Evolutionary conservation across 1,140 invertebrate genomes (phyloP), one percentile per base, ranked within the genome.

Genomic region (Danaus plexippus): DNA sequence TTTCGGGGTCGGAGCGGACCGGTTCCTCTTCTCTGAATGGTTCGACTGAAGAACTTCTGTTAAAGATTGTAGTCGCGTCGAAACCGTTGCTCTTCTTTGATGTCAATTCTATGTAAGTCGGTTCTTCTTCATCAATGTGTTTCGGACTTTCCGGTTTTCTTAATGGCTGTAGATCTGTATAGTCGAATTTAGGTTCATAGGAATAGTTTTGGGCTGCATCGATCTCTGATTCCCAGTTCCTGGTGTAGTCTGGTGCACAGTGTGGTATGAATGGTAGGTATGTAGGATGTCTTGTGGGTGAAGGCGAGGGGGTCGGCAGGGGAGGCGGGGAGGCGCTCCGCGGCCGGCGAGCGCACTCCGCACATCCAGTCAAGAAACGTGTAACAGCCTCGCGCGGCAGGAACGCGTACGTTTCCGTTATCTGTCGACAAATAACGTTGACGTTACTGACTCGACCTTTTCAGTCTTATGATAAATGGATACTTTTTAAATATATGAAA

Each of bases 381-480:
- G 97, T 98, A 71, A 98, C 96, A 2, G 97, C 96, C 87, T 98
- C 96, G 41, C 96, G 91, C 1, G 97, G 97, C 54, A 98, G 89
- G 75, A 98, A 98, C 6, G 96, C 96, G 87, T 97, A 98, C 46
- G 94, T 96, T 81, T 98, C 96, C 9, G 96, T 97, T 73, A 98
- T 97, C 96, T 98, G 89, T 32, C 89, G 88, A 67, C 73, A 72
- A 84, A 79, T 74, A 69, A 32, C 7, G 7, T 8, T 32, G 1
- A 32, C 7, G 22, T 32, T 32, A 32, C 22, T 32, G 22, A 32
- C 15, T 1, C 15, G 15, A 15, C 22, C 2, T 32, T 32, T 32
- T 32, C 1, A 32, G 22, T 32, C 22, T 2, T 32, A 2, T 0
- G 22, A 8, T 32, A 32, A 32, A 32, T 32, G 22, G 22, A 32